These are phyloP conservation scores for Cecidostiba fungosa DNA, from an alignment of 2,888 invertebrate genomes.

Conservation along the genomic window DNA sequence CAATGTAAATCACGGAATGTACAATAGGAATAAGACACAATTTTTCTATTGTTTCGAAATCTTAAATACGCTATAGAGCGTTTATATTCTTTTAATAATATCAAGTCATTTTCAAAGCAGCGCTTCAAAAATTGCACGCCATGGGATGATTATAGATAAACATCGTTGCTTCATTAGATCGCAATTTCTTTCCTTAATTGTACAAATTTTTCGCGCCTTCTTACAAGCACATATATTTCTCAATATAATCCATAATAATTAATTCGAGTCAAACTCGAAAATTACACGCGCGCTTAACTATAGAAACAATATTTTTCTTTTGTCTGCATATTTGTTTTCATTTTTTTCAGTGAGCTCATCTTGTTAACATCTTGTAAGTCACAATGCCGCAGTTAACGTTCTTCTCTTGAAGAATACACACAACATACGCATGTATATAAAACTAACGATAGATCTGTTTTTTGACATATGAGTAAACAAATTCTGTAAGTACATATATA, in stretches of 20 bases:
- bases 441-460: slow-evolving; percentile 57
- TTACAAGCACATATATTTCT: slow-evolving; percentile 52
- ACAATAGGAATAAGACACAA: slow-evolving; percentile 43
- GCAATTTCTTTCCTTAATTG: slow-evolving; percentile 39
- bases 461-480: slow-evolving; percentile 57
- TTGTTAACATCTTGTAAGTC: slow-evolving; percentile 56
- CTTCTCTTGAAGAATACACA: slow-evolving; percentile 45
- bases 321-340: slow-evolving; percentile 39
- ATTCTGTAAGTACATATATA: slow-evolving; percentile 47
- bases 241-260: slow-evolving; percentile 49
- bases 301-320: slow-evolving; percentile 53
- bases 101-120: slow-evolving; percentile 56
- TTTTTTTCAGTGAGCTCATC: slow-evolving; percentile 32
- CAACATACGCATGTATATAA: slow-evolving; percentile 56
- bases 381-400: slow-evolving; percentile 59
- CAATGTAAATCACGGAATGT: slow-evolving; percentile 57
- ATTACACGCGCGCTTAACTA: slow-evolving; percentile 41
- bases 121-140: slow-evolving; percentile 63
- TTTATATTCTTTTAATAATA: slow-evolving; percentile 40
- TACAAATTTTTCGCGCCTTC: slow-evolving; percentile 34
- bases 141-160: slow-evolving; percentile 49
- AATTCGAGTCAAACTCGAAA: slow-evolving; percentile 60
- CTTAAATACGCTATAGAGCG: slow-evolving; percentile 30
- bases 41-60: slow-evolving; percentile 32
- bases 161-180: slow-evolving; percentile 29